Base-by-base conservation (phyloP, 2,113 vertebrate species). In the Nothoprocta pentlandii region DNA sequence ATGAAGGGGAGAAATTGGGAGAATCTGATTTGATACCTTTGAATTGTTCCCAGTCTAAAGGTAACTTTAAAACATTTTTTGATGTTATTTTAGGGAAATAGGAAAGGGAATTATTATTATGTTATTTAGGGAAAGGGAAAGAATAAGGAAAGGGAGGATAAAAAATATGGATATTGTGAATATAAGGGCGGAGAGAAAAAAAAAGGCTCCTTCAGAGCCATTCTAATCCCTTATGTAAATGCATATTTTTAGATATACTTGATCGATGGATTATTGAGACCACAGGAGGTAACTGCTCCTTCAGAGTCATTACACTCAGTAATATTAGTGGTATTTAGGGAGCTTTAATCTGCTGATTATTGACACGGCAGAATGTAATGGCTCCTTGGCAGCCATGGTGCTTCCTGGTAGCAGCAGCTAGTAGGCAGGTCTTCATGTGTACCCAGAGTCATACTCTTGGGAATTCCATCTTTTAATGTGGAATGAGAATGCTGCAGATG, bases 191-290 rank as follows among this genome's bases (percentile, higher is more conserved):
- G 32, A 61, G 66, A 23, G 19, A 71, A 62, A 62, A 82, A 71
- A 10, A 0, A 87, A 94, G 47, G 32, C n/a, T 96, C 32, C 73
- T 70, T 25, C 42, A 93, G 53, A 93, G 8, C 9, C 70, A 54
- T 89, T 86, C 73, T 97, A 90, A 96, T 69, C 59, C 92, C 62
- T 92, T 94, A 58, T 83, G 89, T 83, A 74, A 87, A 85, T 81
- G 79, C 30, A 79, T 83, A 51, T 79, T 89, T 67, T 91, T 76
- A 96, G 70, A 92, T 85, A 56, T 36, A 30, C 76, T 95, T 94
- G 95, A 97, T 41, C 94, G 96, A 97, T 92, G 92, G 92, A 82
- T 96, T 96, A 97, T 97, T 97, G 95, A 95, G 90, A 95, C 66
- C 91, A 64, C 62, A 89, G 53, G 86, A 5, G 28, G 58, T 75